Evolutionary conservation across 2,888 invertebrate genomes (phyloP).

Genomic region (Troilus luridus): DNA sequence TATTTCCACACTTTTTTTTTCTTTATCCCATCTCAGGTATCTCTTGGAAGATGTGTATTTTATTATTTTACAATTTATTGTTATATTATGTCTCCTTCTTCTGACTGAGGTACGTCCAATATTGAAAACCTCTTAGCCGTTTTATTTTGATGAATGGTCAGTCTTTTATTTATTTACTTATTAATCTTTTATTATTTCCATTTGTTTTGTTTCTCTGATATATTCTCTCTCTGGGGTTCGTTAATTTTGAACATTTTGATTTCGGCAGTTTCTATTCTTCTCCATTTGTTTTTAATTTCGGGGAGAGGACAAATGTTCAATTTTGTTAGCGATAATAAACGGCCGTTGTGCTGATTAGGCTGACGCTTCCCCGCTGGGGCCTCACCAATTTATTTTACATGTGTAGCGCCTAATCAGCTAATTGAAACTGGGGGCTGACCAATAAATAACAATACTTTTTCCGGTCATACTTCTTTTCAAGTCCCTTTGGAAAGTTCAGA

Average conservation of each 20-base stretch:
- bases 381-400: neutral
- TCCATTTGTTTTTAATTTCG: constrained; percentile 2
- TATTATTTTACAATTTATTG: too few relatives aligned
- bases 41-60: too few relatives aligned
- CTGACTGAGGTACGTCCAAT: too few relatives aligned
- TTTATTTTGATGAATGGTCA: too few relatives aligned
- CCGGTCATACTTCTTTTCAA: neutral
- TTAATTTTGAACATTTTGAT: neutral
- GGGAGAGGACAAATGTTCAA: neutral
- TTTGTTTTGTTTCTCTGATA: neutral
- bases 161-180: too few relatives aligned
- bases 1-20: too few relatives aligned
- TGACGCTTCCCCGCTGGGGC: neutral
- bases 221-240: neutral
- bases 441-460: neutral
- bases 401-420: constrained; percentile 18
- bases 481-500: neutral
- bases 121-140: too few relatives aligned
- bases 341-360: neutral
- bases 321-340: neutral
- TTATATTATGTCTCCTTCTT: too few relatives aligned
- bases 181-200: too few relatives aligned
- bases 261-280: neutral
- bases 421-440: neutral
- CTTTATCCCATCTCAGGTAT: too few relatives aligned